Base-by-base conservation (phyloP, 2,113 vertebrate species). In the Megaceryle torquata region DNA sequence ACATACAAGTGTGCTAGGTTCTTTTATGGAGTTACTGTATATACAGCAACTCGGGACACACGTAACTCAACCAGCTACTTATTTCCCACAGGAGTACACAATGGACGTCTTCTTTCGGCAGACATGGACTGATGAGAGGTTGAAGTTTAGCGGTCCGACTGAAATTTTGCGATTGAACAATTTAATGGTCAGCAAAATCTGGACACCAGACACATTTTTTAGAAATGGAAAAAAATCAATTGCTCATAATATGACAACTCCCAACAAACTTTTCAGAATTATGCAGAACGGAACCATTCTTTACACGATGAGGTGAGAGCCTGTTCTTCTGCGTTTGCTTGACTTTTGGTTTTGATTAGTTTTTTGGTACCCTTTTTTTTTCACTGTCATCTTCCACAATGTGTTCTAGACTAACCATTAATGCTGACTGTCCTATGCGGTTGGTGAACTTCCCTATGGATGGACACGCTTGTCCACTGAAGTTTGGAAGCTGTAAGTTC, bases 91-190 rank as follows among this genome's bases (percentile, higher is more conserved):
- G 99, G 99, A 99, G 91, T 99, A 99, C 87, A 99, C 99, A 11
- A 99, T 99, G 99, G 99, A 99, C n/a, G 99, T 99, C 93, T 99
- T 99, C 97, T 99, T 99, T 95, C 98, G 99, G 15, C 99, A 99
- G 97, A 99, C 99, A 0, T 99, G 99, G 99, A 99, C 98, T 28
- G 99, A 99, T 96, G 98, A 98, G 69, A 98, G 99, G 76, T 59
- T 99, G 95, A 98, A 97, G 92, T 99, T 99, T 76, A 98, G 98
- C 64, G 99, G 99, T 4, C 99, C 99, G 1, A 97, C 99, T 50
- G 99, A 99, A 97, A 99, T 99, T 95, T 91, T 99, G 79, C 98
- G 98, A 76, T 97, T 99, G 79, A 99, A 99, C 96, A 99, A 99
- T 97, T 95, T 99, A 97, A 99, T 99, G 99, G 99, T 99, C 98